Base-by-base conservation (phyloP, 2,113 vertebrate species). In the Pitta sordida region DNA sequence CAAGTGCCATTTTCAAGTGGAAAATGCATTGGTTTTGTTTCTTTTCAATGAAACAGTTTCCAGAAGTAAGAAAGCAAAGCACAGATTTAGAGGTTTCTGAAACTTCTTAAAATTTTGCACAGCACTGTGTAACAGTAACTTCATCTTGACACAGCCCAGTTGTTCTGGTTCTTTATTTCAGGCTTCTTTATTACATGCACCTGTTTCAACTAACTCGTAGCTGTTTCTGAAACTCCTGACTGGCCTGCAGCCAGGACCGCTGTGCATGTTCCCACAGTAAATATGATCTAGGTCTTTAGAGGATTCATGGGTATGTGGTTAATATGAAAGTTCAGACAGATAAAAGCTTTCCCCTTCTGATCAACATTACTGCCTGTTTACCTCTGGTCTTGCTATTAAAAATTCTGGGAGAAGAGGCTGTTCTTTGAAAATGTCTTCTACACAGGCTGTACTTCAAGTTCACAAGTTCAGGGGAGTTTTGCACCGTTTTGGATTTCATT, bases 131-230 rank as follows among this genome's bases (percentile, higher is more conserved):
- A 96, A 94, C 46, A 94, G 91, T 90, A 93, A 95, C 80, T 97
- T 95, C 93, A 80, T 74, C 91, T 93, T 96, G 82, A 96, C 94
- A 94, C 83, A 96, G 92, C 63, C 97, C 95, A 96, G 95, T 97
- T 97, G 96, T 96, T 96, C 89, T 95, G 56, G 70, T 94, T 94
- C 94, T 96, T 97, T 95, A 94, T 97, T 96, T 96, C 85, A 96
- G 93, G 91, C 95, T 96, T 93, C 95, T 97, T 96, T 97, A 97
- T 97, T 96, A 95, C 97, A 95, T 96, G 96, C 96, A 97, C 95
- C 96, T 97, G 97, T 97, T 97, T 94, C 95, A 96, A 95, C 95
- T 95, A 94, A 95, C 68, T 83, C 6, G 15, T 86, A 68, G 89
- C 93, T 79, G 70, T 96, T 96, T 94, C 94, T 95, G 75, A 93